Base-by-base conservation (phyloP, 1,140 invertebrate species). In the Drepana arcuata region DNA sequence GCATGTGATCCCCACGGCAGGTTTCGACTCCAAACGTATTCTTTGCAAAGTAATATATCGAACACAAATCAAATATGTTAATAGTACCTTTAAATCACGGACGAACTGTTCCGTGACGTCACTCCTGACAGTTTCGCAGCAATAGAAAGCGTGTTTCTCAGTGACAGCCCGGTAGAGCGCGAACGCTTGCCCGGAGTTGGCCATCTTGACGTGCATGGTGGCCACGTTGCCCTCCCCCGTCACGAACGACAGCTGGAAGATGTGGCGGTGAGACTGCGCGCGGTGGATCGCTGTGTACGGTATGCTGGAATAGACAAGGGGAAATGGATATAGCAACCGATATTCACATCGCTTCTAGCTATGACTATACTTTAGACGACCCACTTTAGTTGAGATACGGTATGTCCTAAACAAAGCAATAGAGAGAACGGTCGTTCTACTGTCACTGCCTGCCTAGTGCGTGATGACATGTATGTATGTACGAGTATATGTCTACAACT, bases 131-230 rank as follows among this genome's bases (percentile, higher is more conserved):
- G 94, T 95, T 68, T 95, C 94, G 80, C 94, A 95, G 53, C 92
- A 93, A 70, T 95, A 96, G 84, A 96, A 96, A 2, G 93, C 93
- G 66, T 95, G 93, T 59, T 93, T 94, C 73, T 95, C 94, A 0
- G 93, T 95, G 33, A 95, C 91, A n/a, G 93, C 93, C 25, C 94
- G 85, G 67, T 95, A 95, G 1, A 95, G 78, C 18, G 91, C 92
- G 10, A 90, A 91, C 5, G 93, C 93, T 10, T 90, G 88, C 13
- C 90, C 88, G 30, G 88, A 89, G 30, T 91, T 94, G 45, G 92
- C 88, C 70, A 95, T 87, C 81, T 93, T 94, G 41, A 94, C 90
- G 59, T 93, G 89, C 25, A 94, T 78, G 14, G 88, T 84, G 7
- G 88, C 86, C 53, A 90, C 88, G 42, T 88, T 85, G 13, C 90